Evolutionary conservation across 2,888 invertebrate species (phyloP).

Genomic region (Ectemnius continuus): DNA sequence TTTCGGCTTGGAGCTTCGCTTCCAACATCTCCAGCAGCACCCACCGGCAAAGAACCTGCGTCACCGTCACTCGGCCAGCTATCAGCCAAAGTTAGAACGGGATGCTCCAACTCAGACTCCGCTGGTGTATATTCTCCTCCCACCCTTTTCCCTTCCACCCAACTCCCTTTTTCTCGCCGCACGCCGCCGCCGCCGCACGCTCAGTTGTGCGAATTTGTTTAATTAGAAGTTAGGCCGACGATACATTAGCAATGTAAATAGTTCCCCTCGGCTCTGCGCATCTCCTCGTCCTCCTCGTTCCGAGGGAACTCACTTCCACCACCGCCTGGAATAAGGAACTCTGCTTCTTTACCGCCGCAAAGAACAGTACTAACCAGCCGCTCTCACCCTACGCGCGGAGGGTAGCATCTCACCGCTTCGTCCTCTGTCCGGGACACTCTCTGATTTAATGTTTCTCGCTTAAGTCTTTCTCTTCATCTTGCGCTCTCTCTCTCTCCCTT

Average conservation of each 20-base stretch:
- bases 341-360: too few species aligned
- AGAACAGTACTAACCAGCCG: too few species aligned
- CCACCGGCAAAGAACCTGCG: too few species aligned
- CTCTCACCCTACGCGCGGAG: background rate
- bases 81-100: background rate
- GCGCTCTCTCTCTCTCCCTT: background rate
- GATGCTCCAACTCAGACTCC: too few species aligned
- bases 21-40: constrained; percentile 9
- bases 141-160: constrained; percentile 23
- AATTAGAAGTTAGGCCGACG: constrained; percentile 77
- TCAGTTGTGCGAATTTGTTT: constrained; percentile 77
- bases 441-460: constrained; percentile 67
- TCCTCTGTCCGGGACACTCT: constrained; percentile 54
- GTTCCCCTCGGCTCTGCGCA: constrained; percentile 48
- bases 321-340: too few species aligned
- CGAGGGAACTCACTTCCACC: background rate
- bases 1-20: constrained; percentile 47
- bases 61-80: too few species aligned
- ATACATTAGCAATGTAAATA: constrained; percentile 78
- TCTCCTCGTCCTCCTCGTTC: constrained; percentile 10
- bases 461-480: constrained; percentile 36
- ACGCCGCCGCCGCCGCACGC: constrained; percentile 59
- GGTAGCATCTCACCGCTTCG: constrained; percentile 32
- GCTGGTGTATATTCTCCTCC: background rate
- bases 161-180: constrained; percentile 53